Evolutionary conservation across 2,888 invertebrate species (phyloP).

Genomic region (Sturmia bella): DNA sequence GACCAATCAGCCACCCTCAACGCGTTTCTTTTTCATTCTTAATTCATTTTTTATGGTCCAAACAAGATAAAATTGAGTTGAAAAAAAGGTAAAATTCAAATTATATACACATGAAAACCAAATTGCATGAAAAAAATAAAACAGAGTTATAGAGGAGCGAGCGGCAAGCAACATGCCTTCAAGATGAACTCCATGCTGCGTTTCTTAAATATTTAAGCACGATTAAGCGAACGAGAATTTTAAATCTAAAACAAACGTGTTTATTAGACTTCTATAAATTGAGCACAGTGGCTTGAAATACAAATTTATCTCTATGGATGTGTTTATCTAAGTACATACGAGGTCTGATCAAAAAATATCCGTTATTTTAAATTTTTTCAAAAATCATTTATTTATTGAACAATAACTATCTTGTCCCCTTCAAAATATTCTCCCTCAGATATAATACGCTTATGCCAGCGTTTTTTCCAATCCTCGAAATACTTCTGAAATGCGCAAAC

Average conservation of each 20-base stretch:
- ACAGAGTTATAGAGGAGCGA: conserved; percentile 32
- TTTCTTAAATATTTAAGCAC: neutral
- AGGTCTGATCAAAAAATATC: too few species aligned
- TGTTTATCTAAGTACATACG: too few species aligned
- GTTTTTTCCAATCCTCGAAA: too few species aligned
- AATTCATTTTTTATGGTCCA: conserved; percentile 46
- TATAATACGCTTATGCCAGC: too few species aligned
- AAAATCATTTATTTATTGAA: too few species aligned
- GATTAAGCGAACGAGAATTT: conserved; percentile 5
- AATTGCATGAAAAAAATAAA: conserved; percentile 57
- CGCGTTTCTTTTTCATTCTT: conserved; percentile 4
- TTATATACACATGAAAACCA: conserved; percentile 59
- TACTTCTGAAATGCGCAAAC: too few species aligned
- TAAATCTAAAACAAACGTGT: conserved; percentile 4
- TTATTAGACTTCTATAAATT: neutral
- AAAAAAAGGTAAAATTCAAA: conserved; percentile 42
- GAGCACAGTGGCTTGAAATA: too few species aligned
- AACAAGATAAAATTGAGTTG: conserved; percentile 25
- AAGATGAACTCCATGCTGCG: conserved; percentile 14
- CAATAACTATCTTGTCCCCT: too few species aligned
- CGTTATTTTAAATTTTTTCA: too few species aligned
- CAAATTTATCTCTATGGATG: too few species aligned
- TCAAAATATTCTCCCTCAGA: too few species aligned
- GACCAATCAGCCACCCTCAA: conserved; percentile 5
- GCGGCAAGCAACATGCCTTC: neutral